A percentile compares a stretch with the other conserved stretches of the same genome.
Evolutionary conservation across 2,113 vertebrate genomes (phyloP).

Genomic region (Columbina picui): DNA sequence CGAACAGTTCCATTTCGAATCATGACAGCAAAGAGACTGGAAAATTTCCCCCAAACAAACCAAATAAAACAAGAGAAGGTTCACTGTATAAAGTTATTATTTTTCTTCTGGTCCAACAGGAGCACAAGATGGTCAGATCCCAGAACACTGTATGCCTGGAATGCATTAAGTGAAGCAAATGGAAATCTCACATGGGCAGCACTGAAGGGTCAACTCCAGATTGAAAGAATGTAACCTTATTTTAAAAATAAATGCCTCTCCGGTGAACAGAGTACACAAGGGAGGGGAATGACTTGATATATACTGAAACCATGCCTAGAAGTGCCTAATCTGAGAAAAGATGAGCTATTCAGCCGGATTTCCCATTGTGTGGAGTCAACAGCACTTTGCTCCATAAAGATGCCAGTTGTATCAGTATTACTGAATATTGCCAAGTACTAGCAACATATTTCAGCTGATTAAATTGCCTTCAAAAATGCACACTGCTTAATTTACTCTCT

Average conservation of each 20-base stretch:
- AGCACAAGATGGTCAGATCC: background rate
- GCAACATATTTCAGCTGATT: background rate
- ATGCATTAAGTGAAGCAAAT: constrained; percentile 42
- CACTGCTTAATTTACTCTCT: background rate
- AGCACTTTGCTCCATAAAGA: background rate
- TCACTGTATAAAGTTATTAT: background rate
- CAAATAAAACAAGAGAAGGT: background rate
- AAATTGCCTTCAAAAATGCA: background rate
- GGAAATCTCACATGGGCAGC: background rate
- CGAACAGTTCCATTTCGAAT: background rate
- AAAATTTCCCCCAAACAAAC: background rate
- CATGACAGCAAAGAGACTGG: background rate
- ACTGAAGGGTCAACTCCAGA: constrained; percentile 1
- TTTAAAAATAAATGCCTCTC: constrained; percentile 51
- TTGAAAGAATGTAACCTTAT: constrained; percentile 52
- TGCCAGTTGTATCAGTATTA: background rate
- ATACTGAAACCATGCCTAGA: background rate
- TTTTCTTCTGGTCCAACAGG: background rate
- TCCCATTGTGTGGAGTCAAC: background rate
- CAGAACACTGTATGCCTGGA: constrained; percentile 27
- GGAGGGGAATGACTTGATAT: background rate
- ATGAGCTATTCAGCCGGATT: background rate
- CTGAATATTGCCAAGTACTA: background rate
- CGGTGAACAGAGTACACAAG: background rate
- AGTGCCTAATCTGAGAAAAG: background rate